These are phyloP conservation scores for Drosophila cracens DNA, from an alignment of 2,888 invertebrate genomes.

Conservation along the genomic window DNA sequence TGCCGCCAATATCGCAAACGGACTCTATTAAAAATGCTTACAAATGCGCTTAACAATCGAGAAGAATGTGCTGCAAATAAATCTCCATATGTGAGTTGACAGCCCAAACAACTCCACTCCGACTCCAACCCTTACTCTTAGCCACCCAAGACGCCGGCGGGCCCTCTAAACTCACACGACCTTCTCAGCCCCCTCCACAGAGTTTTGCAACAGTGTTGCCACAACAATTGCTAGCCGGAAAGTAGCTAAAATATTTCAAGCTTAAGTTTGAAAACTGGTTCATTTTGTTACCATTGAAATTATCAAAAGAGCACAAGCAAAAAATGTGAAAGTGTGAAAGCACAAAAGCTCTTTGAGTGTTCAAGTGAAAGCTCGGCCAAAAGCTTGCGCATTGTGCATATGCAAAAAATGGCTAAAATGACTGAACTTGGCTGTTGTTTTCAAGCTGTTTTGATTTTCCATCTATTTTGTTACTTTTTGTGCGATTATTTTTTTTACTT, in stretches of 20 bases:
- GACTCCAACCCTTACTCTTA: background rate
- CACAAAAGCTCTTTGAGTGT: background rate
- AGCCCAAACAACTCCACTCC: conserved; percentile 24
- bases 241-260: background rate
- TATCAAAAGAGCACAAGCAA: background rate
- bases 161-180: background rate
- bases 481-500: conserved; percentile 7
- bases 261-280: too few relatives aligned
- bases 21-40: conserved; percentile 80
- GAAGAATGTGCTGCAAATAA: conserved; percentile 60
- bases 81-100: conserved; percentile 78
- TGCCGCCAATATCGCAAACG: conserved; percentile 25
- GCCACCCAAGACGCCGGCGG: conserved; percentile 3
- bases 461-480: background rate
- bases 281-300: background rate
- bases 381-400: background rate
- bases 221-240: background rate
- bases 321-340: background rate
- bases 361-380: background rate
- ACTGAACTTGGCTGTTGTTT: conserved; percentile 6
- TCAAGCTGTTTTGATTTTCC: conserved; percentile 16
- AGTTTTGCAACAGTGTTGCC: conserved; percentile 25
- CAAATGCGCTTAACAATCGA: conserved; percentile 73
- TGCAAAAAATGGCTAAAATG: conserved; percentile 16
- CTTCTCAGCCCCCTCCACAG: background rate